Evolutionary conservation across 2,888 invertebrate genomes (phyloP).

Genomic region (Zygothrica quintamaculata): DNA sequence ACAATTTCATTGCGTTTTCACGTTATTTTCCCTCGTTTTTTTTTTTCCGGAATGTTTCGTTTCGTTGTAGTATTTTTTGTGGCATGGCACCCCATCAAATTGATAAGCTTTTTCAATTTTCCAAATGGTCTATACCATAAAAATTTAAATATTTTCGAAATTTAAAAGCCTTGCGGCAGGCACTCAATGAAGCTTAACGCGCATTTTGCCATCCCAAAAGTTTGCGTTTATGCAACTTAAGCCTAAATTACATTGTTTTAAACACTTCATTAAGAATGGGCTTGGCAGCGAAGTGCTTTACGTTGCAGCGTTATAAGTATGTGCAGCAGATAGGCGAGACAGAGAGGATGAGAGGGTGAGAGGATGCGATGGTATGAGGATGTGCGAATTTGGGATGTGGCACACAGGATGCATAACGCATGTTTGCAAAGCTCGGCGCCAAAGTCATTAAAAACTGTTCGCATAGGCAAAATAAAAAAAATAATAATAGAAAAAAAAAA

Average conservation of each 20-base stretch:
- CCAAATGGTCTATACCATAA: constrained; percentile 68
- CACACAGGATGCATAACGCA: constrained; percentile 61
- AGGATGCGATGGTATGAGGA: no score
- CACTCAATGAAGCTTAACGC: constrained; percentile 60
- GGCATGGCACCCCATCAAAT: constrained; percentile 3
- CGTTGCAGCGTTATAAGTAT: constrained; percentile 21
- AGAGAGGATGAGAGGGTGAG: no score
- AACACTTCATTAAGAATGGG: constrained; percentile 78
- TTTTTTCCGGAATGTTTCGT: constrained; percentile 22
- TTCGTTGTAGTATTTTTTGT: constrained; percentile 8
- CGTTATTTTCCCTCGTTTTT: background rate
- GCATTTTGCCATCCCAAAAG: constrained; percentile 41
- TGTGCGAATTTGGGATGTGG: constrained; percentile 9
- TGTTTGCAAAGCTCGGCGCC: constrained; percentile 75
- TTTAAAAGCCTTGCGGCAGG: constrained; percentile 63
- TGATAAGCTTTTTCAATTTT: constrained; percentile 71
- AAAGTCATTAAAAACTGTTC: constrained; percentile 80
- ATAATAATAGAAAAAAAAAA: constrained; percentile 45
- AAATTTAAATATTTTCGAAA: constrained; percentile 76
- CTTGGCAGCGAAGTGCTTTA: constrained; percentile 36
- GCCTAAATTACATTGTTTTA: constrained; percentile 77
- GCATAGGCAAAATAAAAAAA: constrained; percentile 61
- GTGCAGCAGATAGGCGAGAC: constrained; percentile 47
- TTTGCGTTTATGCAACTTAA: constrained; percentile 63
- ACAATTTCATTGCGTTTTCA: constrained; percentile 53